Evolutionary conservation across 2,797 vertebrate species (phyloP).

Genomic region (Sylvilagus floridanus): DNA sequence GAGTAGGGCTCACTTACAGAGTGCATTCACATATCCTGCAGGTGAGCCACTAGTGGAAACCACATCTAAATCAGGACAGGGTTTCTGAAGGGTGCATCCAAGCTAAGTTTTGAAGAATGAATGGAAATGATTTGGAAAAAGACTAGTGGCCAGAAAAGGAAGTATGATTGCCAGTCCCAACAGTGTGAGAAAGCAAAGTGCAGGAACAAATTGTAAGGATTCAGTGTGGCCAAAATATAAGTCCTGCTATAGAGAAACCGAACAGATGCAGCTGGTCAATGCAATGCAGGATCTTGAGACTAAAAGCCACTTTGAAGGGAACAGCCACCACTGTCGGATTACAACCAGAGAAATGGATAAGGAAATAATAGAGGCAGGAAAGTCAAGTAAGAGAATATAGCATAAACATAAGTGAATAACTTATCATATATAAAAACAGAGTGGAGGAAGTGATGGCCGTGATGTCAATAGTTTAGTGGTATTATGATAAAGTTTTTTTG

Average conservation of each 20-base stretch:
- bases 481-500: not conserved
- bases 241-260: not conserved
- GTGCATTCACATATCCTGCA: not conserved
- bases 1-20: fast-evolving
- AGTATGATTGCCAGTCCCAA: not conserved
- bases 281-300: not conserved
- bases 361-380: not conserved
- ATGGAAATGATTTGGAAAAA: not conserved
- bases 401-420: not conserved
- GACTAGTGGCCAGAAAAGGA: not conserved
- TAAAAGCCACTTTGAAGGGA: not conserved
- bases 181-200: not conserved
- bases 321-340: not conserved
- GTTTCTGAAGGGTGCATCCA: not conserved
- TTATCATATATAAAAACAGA: not conserved
- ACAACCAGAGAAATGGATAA: not conserved
- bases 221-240: not conserved
- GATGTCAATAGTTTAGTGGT: not conserved
- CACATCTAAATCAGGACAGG: not conserved
- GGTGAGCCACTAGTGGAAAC: not conserved
- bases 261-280: not conserved
- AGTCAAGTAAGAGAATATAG: not conserved
- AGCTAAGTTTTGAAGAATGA: not conserved
- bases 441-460: not conserved
- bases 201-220: not conserved